Percentiles rank a stretch among this genome's conserved stretches.
Conservation (phyloP, 2,888 invertebrate genomes). For the Coleophora flavipennella region DNA sequence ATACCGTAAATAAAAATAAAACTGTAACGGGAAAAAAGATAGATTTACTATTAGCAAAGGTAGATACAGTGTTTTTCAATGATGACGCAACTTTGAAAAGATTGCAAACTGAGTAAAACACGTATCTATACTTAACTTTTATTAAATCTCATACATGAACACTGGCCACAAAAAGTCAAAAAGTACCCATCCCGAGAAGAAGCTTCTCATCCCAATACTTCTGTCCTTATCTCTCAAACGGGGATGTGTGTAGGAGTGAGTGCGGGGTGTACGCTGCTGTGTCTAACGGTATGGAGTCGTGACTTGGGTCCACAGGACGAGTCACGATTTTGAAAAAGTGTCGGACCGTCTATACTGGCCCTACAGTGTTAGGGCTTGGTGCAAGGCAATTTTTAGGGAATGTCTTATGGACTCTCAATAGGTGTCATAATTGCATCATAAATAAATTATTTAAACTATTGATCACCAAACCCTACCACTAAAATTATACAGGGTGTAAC, state of each 20-base stretch:
- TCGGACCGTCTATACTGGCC: slow-evolving; percentile 30
- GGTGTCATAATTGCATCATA: too few species aligned
- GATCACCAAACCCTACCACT: too few species aligned
- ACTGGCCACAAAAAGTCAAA: slow-evolving; percentile 30
- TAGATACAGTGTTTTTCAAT: neutral
- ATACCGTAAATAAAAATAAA: too few species aligned
- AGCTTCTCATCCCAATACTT: slow-evolving; percentile 25
- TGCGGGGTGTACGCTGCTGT: slow-evolving; percentile 23
- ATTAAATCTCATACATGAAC: slow-evolving; percentile 18
- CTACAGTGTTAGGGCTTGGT: slow-evolving; percentile 32
- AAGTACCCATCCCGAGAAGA: slow-evolving; percentile 16
- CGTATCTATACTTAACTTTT: slow-evolving; percentile 1
- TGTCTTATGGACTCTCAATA: neutral
- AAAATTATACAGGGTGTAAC: too few species aligned
- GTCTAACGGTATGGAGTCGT: slow-evolving; percentile 64
- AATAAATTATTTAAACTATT: too few species aligned
- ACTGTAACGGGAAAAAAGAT: too few species aligned
- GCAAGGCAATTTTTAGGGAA: slow-evolving; percentile 19
- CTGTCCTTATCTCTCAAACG: slow-evolving; percentile 33
- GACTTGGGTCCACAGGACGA: slow-evolving; percentile 52
- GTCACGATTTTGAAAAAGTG: slow-evolving; percentile 72
- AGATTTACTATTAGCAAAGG: too few species aligned
- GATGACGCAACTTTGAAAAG: slow-evolving; percentile 3
- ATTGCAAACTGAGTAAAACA: too few species aligned
- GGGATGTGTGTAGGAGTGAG: slow-evolving; percentile 31